Evolutionary conservation across 2,113 vertebrate genomes (phyloP), one percentile per base, ranked within the genome.

Genomic region (Platycercus adscitus): DNA sequence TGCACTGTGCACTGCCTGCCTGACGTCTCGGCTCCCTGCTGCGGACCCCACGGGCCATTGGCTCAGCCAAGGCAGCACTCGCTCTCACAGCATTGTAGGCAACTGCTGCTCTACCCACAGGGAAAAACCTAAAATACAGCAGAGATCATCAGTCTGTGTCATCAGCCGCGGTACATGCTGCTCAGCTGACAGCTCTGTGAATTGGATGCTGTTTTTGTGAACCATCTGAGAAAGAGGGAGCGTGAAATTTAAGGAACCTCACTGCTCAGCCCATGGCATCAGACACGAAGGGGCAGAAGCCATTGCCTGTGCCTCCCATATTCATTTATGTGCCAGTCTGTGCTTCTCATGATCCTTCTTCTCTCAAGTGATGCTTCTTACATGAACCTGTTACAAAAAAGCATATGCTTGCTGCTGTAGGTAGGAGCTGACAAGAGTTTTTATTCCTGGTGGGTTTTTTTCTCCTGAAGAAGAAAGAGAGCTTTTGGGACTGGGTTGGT

Each of bases 1-100:
- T 1, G 5, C 4, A 0, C 33, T n/a, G 52, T 35, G 3, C 3
- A 1, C 23, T n/a, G 52, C n/a, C 49, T 19, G 41, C 43, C 75
- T 7, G 24, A 2, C 15, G 0, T 37, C 64, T 29, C 33, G 1
- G 20, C 70, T 24, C 60, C 37, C 35, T 17, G 69, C 84, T 10
- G 37, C 29, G 3, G 8, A 6, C 21, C 41, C 17, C 2, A 24
- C 9, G 3, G 64, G 60, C 73, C 69, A 5, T 18, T 23, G 5
- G 83, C 83, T 20, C 47, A 7, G 35, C 43, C 63, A 4, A 13
- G 47, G 55, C 77, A 60, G 50, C 71, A 13, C 19, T 24, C 3
- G 4, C 50, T 65, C 43, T 11, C 9, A 3, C 50, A 3, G 44
- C 39, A 0, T 41, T 25, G 2, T 18, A 5, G n/a, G 49, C 77